These are phyloP conservation scores for Hippocampus comes DNA, from an alignment of 2,113 vertebrate species.

Conservation along the genomic window DNA sequence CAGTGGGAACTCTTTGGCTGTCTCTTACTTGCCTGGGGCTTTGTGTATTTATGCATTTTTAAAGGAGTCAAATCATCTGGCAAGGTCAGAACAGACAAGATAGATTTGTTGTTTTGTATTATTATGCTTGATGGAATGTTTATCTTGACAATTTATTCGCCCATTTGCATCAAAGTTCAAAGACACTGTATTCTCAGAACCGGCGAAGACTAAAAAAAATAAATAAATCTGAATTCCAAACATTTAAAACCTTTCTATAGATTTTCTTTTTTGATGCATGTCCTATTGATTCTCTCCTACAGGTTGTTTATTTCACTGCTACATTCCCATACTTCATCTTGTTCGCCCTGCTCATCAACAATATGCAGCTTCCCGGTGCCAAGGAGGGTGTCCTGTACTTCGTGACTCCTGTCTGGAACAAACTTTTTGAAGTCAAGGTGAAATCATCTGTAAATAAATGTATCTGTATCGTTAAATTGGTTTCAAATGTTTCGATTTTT, in stretches of 20 bases:
- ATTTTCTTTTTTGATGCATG: not conserved
- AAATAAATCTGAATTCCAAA: not conserved
- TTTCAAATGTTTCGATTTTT: not conserved
- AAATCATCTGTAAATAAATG: constrained; percentile 10
- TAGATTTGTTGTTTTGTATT: not conserved
- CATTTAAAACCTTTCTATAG: not conserved
- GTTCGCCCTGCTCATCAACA: constrained; percentile 73
- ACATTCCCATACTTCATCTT: constrained; percentile 73
- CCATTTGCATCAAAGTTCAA: too few relatives aligned
- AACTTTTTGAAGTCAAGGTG: constrained; percentile 72
- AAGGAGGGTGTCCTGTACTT: constrained; percentile 69
- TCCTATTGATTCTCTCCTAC: constrained; percentile 1
- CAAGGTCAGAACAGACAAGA: constrained; percentile 61
- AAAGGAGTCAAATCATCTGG: constrained; percentile 75
- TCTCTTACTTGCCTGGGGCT: constrained; percentile 64
- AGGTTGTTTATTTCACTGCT: constrained; percentile 77
- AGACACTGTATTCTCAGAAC: not conserved
- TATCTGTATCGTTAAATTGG: not conserved
- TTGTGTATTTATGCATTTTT: constrained; percentile 76
- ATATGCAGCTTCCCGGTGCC: constrained; percentile 74
- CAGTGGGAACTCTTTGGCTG: constrained; percentile 73
- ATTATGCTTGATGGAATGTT: not conserved
- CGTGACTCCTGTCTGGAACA: constrained; percentile 69
- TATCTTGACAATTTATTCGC: not conserved
- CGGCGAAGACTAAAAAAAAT: not conserved